These are phyloP conservation scores for Malurus elegans DNA, from an alignment of 2,113 vertebrate species.

Conservation along the genomic window DNA sequence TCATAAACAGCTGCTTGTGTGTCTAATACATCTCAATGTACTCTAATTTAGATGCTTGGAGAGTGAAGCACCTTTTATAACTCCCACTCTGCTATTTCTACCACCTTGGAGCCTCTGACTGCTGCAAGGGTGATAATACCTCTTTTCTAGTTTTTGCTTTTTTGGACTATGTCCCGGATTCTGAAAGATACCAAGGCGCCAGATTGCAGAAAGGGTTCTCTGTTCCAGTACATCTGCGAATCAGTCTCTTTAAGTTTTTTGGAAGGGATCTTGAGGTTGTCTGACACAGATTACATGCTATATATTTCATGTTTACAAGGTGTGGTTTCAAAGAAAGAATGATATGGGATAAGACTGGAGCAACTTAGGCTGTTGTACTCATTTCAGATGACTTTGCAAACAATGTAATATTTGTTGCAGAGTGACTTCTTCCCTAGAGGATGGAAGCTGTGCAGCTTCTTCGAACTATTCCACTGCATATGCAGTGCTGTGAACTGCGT, in stretches of 20 bases:
- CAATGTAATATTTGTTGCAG: not conserved
- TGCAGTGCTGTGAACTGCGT: not conserved
- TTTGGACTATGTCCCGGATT: constrained; percentile 15
- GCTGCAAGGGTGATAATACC: not conserved
- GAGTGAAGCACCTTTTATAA: not conserved
- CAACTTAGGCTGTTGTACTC: not conserved
- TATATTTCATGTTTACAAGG: constrained; percentile 26
- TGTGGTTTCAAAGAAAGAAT: not conserved
- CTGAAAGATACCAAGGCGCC: constrained; percentile 29
- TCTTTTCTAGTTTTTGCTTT: not conserved
- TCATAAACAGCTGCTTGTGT: not conserved
- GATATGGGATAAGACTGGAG: not conserved
- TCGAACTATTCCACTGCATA: not conserved
- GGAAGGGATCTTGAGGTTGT: not conserved
- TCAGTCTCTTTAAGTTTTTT: constrained; percentile 12
- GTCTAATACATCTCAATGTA: not conserved
- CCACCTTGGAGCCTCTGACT: not conserved
- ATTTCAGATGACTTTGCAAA: not conserved
- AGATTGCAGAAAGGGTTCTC: constrained; percentile 47
- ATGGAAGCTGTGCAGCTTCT: not conserved
- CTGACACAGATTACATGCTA: constrained; percentile 36
- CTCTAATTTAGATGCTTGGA: not conserved
- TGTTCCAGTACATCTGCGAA: constrained; percentile 52
- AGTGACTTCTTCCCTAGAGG: not conserved
- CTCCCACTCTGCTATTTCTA: not conserved